Percentiles rank a stretch among this genome's conserved stretches.
phyloP scores from a whole-genome alignment of 2,888 invertebrate genomes.

The Laothoe populi region DNA sequence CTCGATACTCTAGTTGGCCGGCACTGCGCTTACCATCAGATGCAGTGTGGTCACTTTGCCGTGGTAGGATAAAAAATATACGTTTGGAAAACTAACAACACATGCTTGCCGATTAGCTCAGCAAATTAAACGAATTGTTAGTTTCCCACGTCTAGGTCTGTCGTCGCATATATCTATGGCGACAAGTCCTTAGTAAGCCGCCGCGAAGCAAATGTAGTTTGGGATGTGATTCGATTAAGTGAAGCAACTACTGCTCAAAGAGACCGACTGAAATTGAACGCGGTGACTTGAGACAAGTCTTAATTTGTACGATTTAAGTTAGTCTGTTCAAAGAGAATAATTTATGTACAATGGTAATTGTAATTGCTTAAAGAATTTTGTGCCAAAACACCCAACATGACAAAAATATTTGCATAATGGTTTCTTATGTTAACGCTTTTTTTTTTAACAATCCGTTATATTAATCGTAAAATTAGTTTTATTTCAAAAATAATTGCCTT shows the following conservation, averaged over 20 bases:
- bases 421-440: too few species aligned
- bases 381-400: too few species aligned
- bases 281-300: background rate
- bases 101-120: background rate
- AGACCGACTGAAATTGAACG: slow-evolving; percentile 19
- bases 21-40: too few species aligned
- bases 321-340: background rate
- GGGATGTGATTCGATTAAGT: slow-evolving; percentile 13
- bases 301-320: slow-evolving; percentile 9
- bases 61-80: background rate
- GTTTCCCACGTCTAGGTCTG: background rate
- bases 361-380: background rate
- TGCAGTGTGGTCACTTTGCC: background rate
- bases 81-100: background rate
- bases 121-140: slow-evolving; percentile 1
- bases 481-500: too few species aligned
- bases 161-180: background rate
- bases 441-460: too few species aligned
- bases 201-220: slow-evolving; percentile 21
- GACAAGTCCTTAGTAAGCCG: background rate
- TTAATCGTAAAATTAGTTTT: too few species aligned
- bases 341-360: background rate
- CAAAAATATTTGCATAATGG: too few species aligned
- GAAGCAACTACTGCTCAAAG: slow-evolving; percentile 2
- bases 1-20: too few species aligned